Conservation (phyloP, 2,888 invertebrate species). For the Thereva nobilitata region DNA sequence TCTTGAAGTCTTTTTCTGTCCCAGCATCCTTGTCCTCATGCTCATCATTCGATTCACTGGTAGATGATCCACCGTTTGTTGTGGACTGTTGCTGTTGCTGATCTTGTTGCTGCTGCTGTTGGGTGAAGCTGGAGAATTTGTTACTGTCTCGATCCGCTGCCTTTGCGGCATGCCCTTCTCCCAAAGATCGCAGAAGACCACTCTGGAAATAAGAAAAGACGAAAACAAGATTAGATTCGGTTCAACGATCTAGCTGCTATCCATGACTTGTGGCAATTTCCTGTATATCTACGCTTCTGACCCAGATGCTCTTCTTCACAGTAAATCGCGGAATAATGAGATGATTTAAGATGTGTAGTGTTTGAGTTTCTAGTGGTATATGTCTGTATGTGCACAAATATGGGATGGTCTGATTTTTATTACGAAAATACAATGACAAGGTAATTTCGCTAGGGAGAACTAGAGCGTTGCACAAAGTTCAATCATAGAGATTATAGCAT, state of each 20-base stretch:
- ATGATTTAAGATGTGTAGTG: too few relatives aligned
- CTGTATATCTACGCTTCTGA: background rate
- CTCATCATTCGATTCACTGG: slow-evolving; percentile 46
- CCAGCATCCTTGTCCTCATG: slow-evolving; percentile 55
- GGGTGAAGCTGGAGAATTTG: slow-evolving; percentile 42
- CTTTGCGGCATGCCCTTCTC: slow-evolving; percentile 31
- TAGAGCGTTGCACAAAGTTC: too few relatives aligned
- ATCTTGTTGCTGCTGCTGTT: background rate
- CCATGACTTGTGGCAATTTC: slow-evolving; percentile 6
- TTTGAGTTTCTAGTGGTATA: too few relatives aligned
- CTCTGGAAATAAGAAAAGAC: slow-evolving; percentile 31
- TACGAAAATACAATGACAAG: too few relatives aligned
- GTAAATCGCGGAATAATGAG: background rate
- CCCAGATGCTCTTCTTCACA: background rate
- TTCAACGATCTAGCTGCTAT: background rate
- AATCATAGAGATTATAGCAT: too few relatives aligned
- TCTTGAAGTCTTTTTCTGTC: slow-evolving; percentile 53
- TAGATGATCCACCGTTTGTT: slow-evolving; percentile 22
- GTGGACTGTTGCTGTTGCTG: background rate
- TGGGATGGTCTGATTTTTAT: too few relatives aligned
- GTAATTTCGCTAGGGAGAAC: too few relatives aligned
- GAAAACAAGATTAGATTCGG: slow-evolving; percentile 7
- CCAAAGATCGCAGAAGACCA: slow-evolving; percentile 34
- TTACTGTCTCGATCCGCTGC: slow-evolving; percentile 40
- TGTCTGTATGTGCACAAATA: too few relatives aligned